phyloP scores from a whole-genome alignment of 2,113 vertebrate genomes.

The Eclectus roratus region DNA sequence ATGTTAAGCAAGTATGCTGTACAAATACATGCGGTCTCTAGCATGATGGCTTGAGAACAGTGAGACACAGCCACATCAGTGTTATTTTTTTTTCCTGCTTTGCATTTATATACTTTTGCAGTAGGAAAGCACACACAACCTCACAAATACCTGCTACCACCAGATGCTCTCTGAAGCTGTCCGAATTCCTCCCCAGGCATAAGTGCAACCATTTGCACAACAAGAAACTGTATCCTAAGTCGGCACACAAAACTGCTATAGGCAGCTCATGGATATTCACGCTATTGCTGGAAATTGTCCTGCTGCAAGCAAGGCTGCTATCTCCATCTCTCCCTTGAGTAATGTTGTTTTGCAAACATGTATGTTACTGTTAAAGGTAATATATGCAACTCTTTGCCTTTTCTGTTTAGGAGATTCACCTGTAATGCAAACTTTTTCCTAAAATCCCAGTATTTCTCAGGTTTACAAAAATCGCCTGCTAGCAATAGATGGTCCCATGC shows the following conservation, averaged over 20 bases:
- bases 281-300: not conserved
- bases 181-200: not conserved
- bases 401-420: not conserved
- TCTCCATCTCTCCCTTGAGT: not conserved
- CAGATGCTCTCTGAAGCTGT: not conserved
- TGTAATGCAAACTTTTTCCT: not conserved
- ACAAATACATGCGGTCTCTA: not conserved
- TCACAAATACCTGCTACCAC: not conserved
- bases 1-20: not conserved
- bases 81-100: not conserved
- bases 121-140: not conserved
- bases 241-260: not conserved
- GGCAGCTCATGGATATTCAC: not conserved
- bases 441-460: not conserved
- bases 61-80: not conserved
- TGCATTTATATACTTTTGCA: not conserved
- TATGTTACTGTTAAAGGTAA: not conserved
- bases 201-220: not conserved
- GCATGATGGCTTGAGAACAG: not conserved
- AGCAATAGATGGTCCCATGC: not conserved
- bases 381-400: not conserved
- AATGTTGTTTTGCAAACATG: not conserved
- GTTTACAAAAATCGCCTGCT: not conserved
- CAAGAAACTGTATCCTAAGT: not conserved
- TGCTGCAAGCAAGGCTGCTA: not conserved